Conservation (phyloP, 1,140 invertebrate genomes). For the Polypedilum vanderplanki region DNA sequence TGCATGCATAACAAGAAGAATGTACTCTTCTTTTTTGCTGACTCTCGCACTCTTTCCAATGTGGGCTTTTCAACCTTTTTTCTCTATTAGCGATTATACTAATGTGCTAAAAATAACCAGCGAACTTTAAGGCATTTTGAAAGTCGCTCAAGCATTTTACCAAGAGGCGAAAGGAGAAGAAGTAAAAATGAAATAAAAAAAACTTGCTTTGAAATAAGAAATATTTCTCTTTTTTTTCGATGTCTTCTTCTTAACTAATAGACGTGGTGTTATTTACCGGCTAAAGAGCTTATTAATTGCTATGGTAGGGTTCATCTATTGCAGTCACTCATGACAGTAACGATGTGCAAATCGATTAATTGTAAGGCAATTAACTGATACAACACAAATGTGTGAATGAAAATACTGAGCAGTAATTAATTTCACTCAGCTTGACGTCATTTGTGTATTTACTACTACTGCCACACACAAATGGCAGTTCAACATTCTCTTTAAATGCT, state of each 20-base stretch:
- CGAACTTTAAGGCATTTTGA: background rate
- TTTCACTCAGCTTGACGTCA: too few relatives aligned
- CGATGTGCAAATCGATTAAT: too few relatives aligned
- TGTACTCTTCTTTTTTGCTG: background rate
- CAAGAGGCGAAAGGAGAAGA: background rate
- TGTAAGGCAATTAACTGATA: too few relatives aligned
- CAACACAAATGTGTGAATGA: too few relatives aligned
- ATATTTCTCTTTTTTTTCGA: too few relatives aligned
- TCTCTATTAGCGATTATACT: too few relatives aligned
- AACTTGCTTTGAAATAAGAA: background rate
- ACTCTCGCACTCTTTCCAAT: too few relatives aligned
- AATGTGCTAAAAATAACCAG: background rate
- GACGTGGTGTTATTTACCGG: background rate
- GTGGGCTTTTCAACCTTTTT: constrained; percentile 8
- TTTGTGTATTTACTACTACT: too few relatives aligned
- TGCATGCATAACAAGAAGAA: background rate
- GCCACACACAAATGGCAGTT: background rate
- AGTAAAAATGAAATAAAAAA: background rate
- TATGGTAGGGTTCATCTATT: background rate
- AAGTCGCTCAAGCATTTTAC: constrained; percentile 10
- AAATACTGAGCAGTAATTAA: too few relatives aligned
- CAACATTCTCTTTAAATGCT: background rate
- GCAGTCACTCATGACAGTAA: too few relatives aligned
- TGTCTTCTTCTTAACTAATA: background rate
- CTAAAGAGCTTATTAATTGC: background rate